These are phyloP conservation scores for Tipula confusa DNA, from an alignment of 2,888 invertebrate genomes.

Conservation along the genomic window DNA sequence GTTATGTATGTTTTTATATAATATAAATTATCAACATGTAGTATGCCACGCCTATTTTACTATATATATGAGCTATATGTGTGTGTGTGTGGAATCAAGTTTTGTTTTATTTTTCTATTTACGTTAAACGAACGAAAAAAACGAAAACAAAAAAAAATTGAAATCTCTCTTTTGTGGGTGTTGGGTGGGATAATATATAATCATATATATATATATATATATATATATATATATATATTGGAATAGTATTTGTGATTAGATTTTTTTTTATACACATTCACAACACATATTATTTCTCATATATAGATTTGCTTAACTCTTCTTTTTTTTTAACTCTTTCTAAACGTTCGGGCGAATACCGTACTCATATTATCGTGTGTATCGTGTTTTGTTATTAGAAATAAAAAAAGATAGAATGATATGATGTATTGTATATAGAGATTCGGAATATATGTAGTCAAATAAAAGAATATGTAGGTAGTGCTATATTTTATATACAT, in stretches of 20 bases:
- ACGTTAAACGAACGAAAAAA: background rate
- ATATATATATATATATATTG: background rate
- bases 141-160: background rate
- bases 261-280: background rate
- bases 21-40: background rate
- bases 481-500: background rate
- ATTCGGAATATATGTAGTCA: too few species aligned
- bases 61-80: background rate
- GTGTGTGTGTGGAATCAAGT: background rate
- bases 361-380: background rate
- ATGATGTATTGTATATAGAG: background rate
- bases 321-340: background rate
- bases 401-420: background rate
- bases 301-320: constrained; percentile 7
- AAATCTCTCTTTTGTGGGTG: background rate
- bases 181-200: background rate
- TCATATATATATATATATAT: background rate
- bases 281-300: background rate
- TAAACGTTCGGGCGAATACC: background rate
- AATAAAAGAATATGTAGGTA: background rate
- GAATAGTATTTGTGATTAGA: background rate
- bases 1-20: background rate
- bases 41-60: background rate
- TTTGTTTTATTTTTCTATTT: constrained; percentile 25
- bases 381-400: constrained; percentile 6